phyloP scores from a whole-genome alignment of 2,888 invertebrate genomes.

The Amphipoea lucens region DNA sequence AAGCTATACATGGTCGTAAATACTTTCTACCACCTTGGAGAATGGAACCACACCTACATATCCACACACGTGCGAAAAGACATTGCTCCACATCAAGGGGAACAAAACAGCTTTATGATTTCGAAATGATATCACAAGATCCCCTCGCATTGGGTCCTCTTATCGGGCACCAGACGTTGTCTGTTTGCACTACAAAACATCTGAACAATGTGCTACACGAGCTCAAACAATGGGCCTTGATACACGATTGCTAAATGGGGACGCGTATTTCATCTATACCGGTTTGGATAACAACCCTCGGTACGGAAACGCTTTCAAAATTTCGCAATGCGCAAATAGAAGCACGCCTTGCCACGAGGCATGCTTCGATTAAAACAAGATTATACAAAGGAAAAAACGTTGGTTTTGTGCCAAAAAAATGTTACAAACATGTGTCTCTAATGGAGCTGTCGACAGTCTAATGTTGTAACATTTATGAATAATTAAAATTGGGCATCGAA shows the following conservation, averaged over 20 bases:
- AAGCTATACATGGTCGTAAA: slow-evolving; percentile 22
- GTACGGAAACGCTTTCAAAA: slow-evolving; percentile 54
- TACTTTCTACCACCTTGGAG: slow-evolving; percentile 41
- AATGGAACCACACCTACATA: slow-evolving; percentile 27
- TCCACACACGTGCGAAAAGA: slow-evolving; percentile 19
- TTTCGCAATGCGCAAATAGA: slow-evolving; percentile 62
- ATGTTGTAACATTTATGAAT: slow-evolving; percentile 64
- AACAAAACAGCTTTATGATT: slow-evolving; percentile 57
- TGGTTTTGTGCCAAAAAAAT: slow-evolving; percentile 75
- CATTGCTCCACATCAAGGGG: slow-evolving; percentile 42
- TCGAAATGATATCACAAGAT: slow-evolving; percentile 65
- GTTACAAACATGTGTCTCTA: slow-evolving; percentile 67
- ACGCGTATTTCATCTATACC: slow-evolving; percentile 65
- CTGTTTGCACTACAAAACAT: slow-evolving; percentile 78
- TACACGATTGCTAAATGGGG: slow-evolving; percentile 72
- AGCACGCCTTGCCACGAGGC: slow-evolving; percentile 28
- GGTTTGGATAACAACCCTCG: slow-evolving; percentile 56
- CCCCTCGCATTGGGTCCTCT: slow-evolving; percentile 71
- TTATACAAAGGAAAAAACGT: slow-evolving; percentile 60
- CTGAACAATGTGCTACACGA: slow-evolving; percentile 77
- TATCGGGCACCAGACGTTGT: slow-evolving; percentile 77
- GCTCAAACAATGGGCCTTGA: slow-evolving; percentile 75
- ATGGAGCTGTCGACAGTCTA: slow-evolving; percentile 68
- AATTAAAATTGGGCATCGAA: slow-evolving; percentile 48
- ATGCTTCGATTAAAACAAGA: slow-evolving; percentile 51